Conservation (phyloP, 1,140 invertebrate species). For the Drosophila orena region DNA sequence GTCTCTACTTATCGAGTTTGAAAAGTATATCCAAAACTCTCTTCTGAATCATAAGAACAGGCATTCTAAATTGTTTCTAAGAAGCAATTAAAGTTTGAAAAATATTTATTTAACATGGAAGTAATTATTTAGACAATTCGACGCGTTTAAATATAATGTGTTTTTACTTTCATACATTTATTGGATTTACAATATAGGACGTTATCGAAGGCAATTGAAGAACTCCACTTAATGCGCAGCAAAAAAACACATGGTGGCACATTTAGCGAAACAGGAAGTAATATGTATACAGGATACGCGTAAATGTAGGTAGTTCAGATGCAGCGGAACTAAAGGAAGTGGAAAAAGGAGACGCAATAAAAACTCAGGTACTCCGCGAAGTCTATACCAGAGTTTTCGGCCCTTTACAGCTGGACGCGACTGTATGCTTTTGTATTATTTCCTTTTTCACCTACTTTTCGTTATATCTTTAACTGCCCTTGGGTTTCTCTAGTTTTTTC, state of each 20-base stretch:
- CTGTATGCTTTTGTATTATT: slow-evolving; percentile 57
- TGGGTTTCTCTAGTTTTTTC: slow-evolving; percentile 6
- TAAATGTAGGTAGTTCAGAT: slow-evolving; percentile 18
- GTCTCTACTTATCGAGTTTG: neutral
- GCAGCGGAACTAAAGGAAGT: slow-evolving; percentile 39
- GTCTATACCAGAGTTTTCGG: neutral
- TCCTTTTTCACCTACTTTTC: slow-evolving; percentile 8
- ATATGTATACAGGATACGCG: slow-evolving; percentile 17
- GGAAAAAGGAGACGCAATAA: neutral
- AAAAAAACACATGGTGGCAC: neutral
- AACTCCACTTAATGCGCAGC: neutral
- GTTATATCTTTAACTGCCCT: slow-evolving; percentile 13
- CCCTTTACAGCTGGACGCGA: slow-evolving; percentile 33
- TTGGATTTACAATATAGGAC: too few species aligned
- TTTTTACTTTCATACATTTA: too few species aligned
- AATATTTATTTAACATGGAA: too few species aligned
- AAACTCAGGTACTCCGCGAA: slow-evolving; percentile 18
- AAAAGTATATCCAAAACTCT: too few species aligned
- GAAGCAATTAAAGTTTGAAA: too few species aligned
- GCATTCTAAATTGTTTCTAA: too few species aligned
- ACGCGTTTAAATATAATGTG: neutral
- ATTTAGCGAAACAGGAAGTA: slow-evolving; percentile 13
- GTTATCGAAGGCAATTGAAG: neutral
- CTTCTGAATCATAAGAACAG: too few species aligned
- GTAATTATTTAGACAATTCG: neutral